phyloP scores from a whole-genome alignment of 2,888 invertebrate species.

The Archips crataeganus region DNA sequence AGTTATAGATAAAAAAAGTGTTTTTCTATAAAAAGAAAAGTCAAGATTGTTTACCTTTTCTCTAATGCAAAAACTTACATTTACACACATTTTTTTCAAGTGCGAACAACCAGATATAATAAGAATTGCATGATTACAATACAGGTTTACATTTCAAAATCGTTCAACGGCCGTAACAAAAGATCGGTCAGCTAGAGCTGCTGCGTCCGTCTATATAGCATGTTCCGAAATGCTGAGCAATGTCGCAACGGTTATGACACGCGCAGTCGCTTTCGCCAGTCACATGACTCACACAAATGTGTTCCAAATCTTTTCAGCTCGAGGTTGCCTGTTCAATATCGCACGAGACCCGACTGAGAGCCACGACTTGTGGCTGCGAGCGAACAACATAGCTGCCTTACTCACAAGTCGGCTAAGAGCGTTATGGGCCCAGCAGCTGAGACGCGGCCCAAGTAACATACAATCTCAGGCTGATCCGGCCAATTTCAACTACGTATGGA shows the following conservation, averaged over 20 bases:
- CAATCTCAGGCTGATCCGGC: conserved; percentile 88
- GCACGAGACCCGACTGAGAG: conserved; percentile 92
- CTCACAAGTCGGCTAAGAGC: conserved; percentile 73
- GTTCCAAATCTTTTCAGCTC: conserved; percentile 68
- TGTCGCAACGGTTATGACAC: conserved; percentile 35
- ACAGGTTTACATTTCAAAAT: conserved; percentile 6
- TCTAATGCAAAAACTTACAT: no score
- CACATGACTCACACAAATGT: conserved; percentile 37
- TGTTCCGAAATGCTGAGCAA: conserved; percentile 27
- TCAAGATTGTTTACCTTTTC: no score
- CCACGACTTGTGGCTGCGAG: conserved; percentile 86
- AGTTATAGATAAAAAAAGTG: no score
- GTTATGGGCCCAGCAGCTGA: conserved; percentile 80
- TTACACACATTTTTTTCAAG: background rate
- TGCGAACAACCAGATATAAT: background rate
- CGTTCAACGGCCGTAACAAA: conserved; percentile 17
- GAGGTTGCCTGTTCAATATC: conserved; percentile 91
- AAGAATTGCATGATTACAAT: background rate
- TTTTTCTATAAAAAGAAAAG: no score
- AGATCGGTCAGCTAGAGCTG: conserved; percentile 16
- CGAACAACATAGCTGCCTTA: conserved; percentile 78
- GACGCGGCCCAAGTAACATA: conserved; percentile 74
- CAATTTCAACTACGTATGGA: conserved; percentile 90
- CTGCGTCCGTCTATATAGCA: conserved; percentile 13
- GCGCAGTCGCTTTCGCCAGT: conserved; percentile 30